These are phyloP conservation scores for Cheumatopsyche charites DNA, from an alignment of 1,140 invertebrate species.

Conservation along the genomic window DNA sequence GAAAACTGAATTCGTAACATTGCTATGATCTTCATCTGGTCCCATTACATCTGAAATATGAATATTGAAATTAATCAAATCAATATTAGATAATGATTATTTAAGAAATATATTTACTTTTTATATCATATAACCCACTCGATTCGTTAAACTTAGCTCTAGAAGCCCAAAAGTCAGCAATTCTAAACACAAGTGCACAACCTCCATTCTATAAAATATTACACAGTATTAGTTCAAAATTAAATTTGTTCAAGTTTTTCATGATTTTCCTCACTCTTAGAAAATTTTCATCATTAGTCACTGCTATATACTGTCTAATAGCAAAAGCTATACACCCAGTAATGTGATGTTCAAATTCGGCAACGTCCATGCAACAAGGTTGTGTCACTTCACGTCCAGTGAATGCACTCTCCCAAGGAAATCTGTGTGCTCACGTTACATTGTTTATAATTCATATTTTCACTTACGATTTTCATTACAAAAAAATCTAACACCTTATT, in stretches of 20 bases:
- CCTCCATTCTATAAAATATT: slow-evolving; percentile 55
- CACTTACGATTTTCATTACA: not conserved
- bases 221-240: not conserved
- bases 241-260: no score
- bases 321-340: slow-evolving; percentile 63
- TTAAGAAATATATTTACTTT: no score
- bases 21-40: slow-evolving; percentile 64
- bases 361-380: slow-evolving; percentile 63
- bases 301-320: slow-evolving; percentile 59
- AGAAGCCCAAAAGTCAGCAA: slow-evolving; percentile 63
- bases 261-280: slow-evolving; percentile 51
- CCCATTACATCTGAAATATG: slow-evolving; percentile 62
- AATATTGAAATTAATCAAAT: not conserved
- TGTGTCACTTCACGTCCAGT: slow-evolving; percentile 64
- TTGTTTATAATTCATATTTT: not conserved
- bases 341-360: slow-evolving; percentile 63
- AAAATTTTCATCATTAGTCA: slow-evolving; percentile 60
- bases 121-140: slow-evolving; percentile 58
- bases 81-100: not conserved
- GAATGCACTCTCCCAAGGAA: slow-evolving; percentile 66
- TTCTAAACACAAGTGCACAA: slow-evolving; percentile 61
- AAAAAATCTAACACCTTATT: slow-evolving; percentile 51
- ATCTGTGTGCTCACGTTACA: slow-evolving; percentile 49
- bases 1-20: slow-evolving; percentile 63
- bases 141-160: slow-evolving; percentile 59